phyloP scores from a whole-genome alignment of 2,113 vertebrate species.

The Oreocharis arfaki region DNA sequence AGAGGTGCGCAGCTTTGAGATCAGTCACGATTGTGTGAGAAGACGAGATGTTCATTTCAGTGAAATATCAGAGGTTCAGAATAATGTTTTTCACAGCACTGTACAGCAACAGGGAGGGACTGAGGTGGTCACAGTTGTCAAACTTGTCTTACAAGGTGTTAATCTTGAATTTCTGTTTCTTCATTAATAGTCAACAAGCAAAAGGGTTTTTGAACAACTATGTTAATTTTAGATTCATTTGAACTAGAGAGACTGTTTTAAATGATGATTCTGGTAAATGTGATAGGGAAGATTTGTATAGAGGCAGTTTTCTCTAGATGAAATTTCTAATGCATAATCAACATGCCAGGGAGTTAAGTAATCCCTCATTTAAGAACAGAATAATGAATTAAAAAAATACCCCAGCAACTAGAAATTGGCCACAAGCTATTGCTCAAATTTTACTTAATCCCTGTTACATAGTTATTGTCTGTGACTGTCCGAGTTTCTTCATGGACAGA shows the following conservation, averaged over 20 bases:
- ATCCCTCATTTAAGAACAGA: background rate
- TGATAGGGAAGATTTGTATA: background rate
- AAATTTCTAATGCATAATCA: background rate
- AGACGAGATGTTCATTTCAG: background rate
- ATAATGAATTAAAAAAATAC: background rate
- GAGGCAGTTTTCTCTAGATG: conserved; percentile 12
- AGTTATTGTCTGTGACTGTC: background rate
- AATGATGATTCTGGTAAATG: background rate
- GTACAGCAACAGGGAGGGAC: background rate
- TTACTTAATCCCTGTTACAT: background rate
- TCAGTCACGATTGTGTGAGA: background rate
- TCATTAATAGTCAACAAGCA: background rate
- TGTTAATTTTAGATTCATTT: conserved; percentile 13
- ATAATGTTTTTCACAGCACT: background rate
- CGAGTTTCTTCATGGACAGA: conserved; percentile 9
- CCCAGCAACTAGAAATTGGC: background rate
- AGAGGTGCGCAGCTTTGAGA: background rate
- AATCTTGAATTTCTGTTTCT: background rate
- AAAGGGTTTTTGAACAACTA: background rate
- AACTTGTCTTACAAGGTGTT: background rate
- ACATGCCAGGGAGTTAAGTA: background rate
- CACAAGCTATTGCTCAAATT: background rate
- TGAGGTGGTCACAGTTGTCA: background rate
- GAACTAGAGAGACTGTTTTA: background rate
- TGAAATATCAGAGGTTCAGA: background rate